Evolutionary conservation across 1,140 invertebrate species (phyloP).

Genomic region (Pemphigus obesinymphae): DNA sequence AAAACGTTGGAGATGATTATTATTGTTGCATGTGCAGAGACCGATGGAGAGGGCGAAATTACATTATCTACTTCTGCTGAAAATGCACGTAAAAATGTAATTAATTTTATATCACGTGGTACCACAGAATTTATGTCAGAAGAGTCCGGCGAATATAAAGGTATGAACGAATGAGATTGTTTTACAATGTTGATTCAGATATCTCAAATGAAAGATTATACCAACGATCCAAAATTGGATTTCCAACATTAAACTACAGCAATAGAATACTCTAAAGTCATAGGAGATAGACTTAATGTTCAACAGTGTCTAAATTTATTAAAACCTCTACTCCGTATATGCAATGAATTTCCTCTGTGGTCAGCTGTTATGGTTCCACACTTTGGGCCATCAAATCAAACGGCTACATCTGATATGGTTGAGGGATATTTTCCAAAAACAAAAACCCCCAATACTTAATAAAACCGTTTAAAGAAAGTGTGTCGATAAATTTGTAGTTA

Average conservation of each 20-base stretch:
- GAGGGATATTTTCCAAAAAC: not conserved
- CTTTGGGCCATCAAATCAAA: not conserved
- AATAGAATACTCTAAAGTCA: not conserved
- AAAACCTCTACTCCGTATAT: not conserved
- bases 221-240: not conserved
- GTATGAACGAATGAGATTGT: not conserved
- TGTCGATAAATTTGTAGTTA: not conserved
- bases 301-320: not conserved
- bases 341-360: not conserved
- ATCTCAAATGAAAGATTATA: not conserved
- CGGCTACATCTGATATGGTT: not conserved
- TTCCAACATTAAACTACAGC: not conserved
- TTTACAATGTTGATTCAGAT: not conserved
- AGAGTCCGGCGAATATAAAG: not conserved
- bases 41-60: not conserved
- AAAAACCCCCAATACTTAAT: not conserved
- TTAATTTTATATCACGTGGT: not conserved
- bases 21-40: not conserved
- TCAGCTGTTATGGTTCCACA: not conserved
- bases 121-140: not conserved
- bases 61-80: not conserved
- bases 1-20: not conserved
- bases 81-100: not conserved
- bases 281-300: not conserved
- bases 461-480: not conserved